These are phyloP conservation scores for Paracentrotus lividus DNA, from an alignment of 53 echinoderm and acorn worm species.

Conservation along the genomic window DNA sequence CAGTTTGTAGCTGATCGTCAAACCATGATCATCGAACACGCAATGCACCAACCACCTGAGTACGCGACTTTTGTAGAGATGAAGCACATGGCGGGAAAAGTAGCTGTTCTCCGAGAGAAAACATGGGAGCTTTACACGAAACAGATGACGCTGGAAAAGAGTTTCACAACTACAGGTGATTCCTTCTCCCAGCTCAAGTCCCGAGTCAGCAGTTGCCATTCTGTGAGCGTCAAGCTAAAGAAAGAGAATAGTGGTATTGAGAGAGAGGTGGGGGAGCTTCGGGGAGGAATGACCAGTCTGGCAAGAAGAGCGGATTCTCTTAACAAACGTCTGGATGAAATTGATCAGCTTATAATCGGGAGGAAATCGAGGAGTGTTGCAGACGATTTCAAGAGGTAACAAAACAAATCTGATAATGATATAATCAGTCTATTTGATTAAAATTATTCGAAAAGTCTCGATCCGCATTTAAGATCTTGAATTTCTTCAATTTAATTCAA, in stretches of 20 bases:
- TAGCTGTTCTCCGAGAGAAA: conserved; percentile 54
- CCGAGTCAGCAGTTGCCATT: conserved; percentile 36
- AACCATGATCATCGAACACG: conserved; percentile 1
- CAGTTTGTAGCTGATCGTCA: not conserved
- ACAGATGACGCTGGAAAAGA: conserved; percentile 64
- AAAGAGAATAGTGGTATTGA: conserved; percentile 50
- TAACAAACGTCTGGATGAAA: conserved; percentile 61
- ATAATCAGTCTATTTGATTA: too few relatives aligned
- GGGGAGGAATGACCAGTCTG: conserved; percentile 54
- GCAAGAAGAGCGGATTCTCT: conserved; percentile 40
- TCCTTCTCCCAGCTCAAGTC: conserved; percentile 30
- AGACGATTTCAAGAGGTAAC: conserved; percentile 19
- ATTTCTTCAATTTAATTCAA: too few relatives aligned
- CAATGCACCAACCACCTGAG: conserved; percentile 38
- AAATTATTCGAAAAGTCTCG: too few relatives aligned
- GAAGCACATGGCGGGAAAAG: conserved; percentile 65
- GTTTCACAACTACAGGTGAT: conserved; percentile 49
- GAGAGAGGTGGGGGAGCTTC: conserved; percentile 56
- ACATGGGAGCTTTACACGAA: conserved; percentile 64
- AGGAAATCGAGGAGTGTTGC: conserved; percentile 32
- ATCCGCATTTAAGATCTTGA: too few relatives aligned
- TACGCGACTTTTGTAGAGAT: conserved; percentile 52
- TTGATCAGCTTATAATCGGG: conserved; percentile 32
- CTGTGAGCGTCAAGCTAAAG: conserved; percentile 35
- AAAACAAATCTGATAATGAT: not conserved